A percentile compares a stretch with the other conserved stretches of the same genome.
Conservation (phyloP, 2,797 vertebrate genomes). For the Halcyon leucocephala region DNA sequence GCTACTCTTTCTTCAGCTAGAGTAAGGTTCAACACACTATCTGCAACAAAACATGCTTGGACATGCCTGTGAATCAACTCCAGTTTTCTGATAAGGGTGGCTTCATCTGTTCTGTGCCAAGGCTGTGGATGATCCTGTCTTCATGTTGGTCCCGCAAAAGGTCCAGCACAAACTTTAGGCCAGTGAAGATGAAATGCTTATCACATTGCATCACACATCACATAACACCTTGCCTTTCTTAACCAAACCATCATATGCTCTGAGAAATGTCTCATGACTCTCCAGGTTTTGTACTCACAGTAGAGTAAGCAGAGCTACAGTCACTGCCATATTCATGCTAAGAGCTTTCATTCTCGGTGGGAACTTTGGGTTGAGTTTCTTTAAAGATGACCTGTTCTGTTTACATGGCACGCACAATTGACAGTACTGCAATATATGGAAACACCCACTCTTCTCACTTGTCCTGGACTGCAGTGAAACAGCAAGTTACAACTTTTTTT, state of each 20-base stretch:
- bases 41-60: neutral
- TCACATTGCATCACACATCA: neutral
- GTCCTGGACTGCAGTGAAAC: neutral
- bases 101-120: neutral
- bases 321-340: neutral
- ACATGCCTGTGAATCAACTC: neutral
- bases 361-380: neutral
- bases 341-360: neutral
- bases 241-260: neutral
- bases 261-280: neutral
- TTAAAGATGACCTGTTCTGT: neutral
- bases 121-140: neutral
- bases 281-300: neutral
- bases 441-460: neutral
- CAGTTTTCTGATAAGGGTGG: neutral
- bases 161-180: neutral
- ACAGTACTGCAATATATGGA: neutral
- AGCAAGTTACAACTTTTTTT: neutral
- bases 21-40: neutral
- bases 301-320: neutral
- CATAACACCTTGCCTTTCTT: neutral
- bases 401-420: neutral
- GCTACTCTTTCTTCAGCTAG: neutral
- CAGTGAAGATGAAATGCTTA: neutral
- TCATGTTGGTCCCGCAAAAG: neutral